Conservation (phyloP, 2,113 vertebrate genomes). For the Platysteira castanea region DNA sequence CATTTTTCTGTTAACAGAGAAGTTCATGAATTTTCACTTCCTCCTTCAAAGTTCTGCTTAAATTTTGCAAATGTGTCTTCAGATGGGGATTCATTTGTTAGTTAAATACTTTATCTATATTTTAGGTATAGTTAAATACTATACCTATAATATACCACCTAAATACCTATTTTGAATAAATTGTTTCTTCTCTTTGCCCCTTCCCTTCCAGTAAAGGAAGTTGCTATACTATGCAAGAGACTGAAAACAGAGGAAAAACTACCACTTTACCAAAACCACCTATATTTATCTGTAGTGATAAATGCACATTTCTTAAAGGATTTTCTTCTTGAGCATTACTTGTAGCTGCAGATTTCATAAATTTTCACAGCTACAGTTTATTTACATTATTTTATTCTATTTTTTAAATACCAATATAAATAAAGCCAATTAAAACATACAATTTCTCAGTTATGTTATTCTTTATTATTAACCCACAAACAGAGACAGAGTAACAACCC, state of each 20-base stretch:
- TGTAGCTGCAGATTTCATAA: background rate
- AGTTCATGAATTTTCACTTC: background rate
- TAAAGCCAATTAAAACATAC: background rate
- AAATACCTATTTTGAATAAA: background rate
- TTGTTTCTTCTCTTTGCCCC: background rate
- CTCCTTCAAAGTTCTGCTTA: background rate
- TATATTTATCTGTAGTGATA: background rate
- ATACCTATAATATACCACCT: too few relatives aligned
- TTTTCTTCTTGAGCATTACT: background rate
- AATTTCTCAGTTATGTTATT: background rate
- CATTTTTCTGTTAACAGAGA: background rate
- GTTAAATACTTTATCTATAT: background rate
- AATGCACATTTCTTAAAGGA: fast-evolving
- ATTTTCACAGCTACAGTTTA: background rate
- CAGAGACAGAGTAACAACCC: background rate
- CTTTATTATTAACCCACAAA: background rate
- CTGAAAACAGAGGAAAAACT: background rate
- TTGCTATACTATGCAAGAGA: background rate
- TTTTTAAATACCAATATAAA: background rate
- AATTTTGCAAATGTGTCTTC: background rate
- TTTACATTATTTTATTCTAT: background rate
- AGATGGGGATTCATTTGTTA: background rate
- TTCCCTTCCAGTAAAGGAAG: background rate
- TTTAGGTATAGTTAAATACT: background rate
- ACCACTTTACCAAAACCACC: background rate